Evolutionary conservation across 2,888 invertebrate species (phyloP), one percentile per base, ranked within the genome.

Genomic region (Sceliomorpha sp.): DNA sequence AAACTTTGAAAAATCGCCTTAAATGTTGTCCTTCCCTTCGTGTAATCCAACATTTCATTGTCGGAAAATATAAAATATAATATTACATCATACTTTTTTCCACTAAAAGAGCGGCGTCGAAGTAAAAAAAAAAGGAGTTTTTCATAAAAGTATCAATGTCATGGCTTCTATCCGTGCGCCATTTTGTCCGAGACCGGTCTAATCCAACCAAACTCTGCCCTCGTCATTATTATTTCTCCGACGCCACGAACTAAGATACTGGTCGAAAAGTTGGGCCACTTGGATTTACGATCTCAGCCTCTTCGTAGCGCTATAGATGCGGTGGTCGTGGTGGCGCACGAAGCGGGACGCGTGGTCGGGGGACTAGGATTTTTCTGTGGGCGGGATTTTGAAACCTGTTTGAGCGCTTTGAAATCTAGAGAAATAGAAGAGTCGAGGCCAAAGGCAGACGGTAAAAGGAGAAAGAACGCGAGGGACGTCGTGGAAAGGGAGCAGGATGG

Each of bases 301-400:
- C 67, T 45, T 56, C 53, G 58, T 47, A 40, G 48, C 9, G 32
- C 24, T 36, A 50, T 47, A 51, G 63, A 58, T 50, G 42, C 51
- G 68, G 51, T 56, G 60, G 48, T 27, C 47, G 69, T 31, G 39
- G 62, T 40, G 10, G 45, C 37, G 32, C 13, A 29, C 9, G n/a
- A n/a, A n/a, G n/a, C n/a, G n/a, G n/a, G n/a, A n/a, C 15, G 55
- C 15, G 31, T 12, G 24, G 29, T 40, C 45, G 78, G 74, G 67
- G 82, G 74, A 70, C 74, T 75, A 72, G 62, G 73, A 86, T 85
- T 86, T 86, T 86, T 84, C 82, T 78, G 83, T 82, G 80, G 86
- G 85, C 85, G 85, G 86, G 86, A 86, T 86, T 87, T 86, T 84
- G 85, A 87, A 87, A 86, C 86, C 86, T 85, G 86, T 87, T 87